Conservation (phyloP, 2,113 vertebrate species). For the Toxotes chatareus region DNA sequence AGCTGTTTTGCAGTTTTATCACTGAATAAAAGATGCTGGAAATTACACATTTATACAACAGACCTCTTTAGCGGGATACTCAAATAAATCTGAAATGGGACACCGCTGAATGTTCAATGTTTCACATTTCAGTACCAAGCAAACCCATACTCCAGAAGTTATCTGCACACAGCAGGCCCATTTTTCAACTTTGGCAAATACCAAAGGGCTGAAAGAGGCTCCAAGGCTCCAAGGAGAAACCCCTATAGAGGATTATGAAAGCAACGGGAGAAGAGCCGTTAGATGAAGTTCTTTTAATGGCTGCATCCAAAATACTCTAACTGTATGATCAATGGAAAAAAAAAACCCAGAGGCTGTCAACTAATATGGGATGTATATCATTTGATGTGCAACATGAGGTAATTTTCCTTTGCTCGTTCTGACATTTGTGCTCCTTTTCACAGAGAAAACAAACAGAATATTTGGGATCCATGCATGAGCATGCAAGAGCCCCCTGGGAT, state of each 20-base stretch:
- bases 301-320: neutral
- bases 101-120: neutral
- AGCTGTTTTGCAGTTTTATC: conserved; percentile 31
- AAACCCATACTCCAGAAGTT: neutral
- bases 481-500: neutral
- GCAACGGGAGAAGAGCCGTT: too few relatives aligned
- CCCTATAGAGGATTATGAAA: neutral
- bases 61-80: neutral
- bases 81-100: neutral
- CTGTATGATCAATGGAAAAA: neutral
- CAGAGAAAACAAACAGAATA: neutral
- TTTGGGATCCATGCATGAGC: neutral
- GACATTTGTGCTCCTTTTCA: neutral
- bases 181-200: neutral
- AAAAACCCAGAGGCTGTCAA: neutral
- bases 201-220: neutral
- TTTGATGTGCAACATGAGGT: neutral
- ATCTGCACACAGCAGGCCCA: neutral
- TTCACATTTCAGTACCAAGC: neutral
- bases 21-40: neutral
- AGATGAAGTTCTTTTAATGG: too few relatives aligned
- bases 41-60: neutral
- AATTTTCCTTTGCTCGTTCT: neutral
- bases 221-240: neutral
- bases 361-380: neutral